Conservation (phyloP, 1,140 invertebrate species). For the Caenorhabditis elegans region DNA sequence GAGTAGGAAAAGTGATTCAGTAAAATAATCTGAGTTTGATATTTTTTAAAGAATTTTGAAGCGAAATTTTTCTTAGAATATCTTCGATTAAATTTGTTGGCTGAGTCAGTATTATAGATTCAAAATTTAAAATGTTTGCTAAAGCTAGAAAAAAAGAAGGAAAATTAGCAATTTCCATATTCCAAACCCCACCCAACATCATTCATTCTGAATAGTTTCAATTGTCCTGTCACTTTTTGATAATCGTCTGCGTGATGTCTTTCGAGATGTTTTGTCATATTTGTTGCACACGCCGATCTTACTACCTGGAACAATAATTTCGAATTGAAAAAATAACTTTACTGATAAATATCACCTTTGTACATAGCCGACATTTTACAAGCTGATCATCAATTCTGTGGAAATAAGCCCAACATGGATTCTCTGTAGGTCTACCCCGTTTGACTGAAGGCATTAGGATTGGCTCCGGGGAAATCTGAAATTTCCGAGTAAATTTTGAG, state of each 20-base stretch:
- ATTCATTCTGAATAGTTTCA: neutral
- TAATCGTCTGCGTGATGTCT: constrained; percentile 38
- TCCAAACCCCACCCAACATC: neutral
- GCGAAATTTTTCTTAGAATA: too few relatives aligned
- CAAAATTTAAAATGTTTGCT: too few relatives aligned
- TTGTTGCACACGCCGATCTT: constrained; percentile 43
- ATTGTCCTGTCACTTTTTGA: constrained; percentile 30
- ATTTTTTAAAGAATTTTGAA: too few relatives aligned
- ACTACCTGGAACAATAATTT: constrained; percentile 36
- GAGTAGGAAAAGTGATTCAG: neutral
- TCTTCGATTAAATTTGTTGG: too few relatives aligned
- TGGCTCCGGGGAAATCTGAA: constrained; percentile 10
- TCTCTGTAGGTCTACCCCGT: constrained; percentile 38
- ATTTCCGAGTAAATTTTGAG: too few relatives aligned
- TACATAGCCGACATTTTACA: constrained; percentile 35
- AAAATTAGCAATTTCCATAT: too few relatives aligned
- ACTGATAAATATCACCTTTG: neutral
- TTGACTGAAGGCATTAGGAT: constrained; percentile 16
- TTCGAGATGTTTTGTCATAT: constrained; percentile 47
- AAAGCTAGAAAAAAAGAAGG: too few relatives aligned
- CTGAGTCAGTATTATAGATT: too few relatives aligned
- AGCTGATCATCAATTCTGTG: constrained; percentile 38
- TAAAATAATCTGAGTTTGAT: too few relatives aligned
- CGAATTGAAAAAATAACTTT: neutral
- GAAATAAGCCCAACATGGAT: constrained; percentile 41